phyloP scores from a whole-genome alignment of 2,113 vertebrate species.

The Chelonoidis abingdonii region DNA sequence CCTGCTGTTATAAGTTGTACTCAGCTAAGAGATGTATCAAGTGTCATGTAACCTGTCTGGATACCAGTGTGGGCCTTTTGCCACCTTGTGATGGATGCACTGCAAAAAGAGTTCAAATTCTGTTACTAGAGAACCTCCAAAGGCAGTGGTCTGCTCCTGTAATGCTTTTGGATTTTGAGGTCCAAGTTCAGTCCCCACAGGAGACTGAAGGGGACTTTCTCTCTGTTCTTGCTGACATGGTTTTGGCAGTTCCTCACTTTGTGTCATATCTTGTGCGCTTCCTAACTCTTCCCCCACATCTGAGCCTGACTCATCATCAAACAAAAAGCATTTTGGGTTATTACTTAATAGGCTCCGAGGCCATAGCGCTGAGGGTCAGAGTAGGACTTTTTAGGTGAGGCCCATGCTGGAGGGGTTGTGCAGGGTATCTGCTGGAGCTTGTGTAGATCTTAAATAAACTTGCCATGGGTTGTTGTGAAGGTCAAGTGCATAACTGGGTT shows the following conservation, averaged over 20 bases:
- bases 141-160: background rate
- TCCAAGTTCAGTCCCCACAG: background rate
- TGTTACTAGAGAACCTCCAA: background rate
- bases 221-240: background rate
- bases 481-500: too few species aligned
- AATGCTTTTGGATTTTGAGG: background rate
- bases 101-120: background rate
- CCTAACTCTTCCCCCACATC: background rate
- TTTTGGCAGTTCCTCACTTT: background rate
- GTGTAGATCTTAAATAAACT: slow-evolving; percentile 22
- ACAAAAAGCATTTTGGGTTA: background rate
- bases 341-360: background rate
- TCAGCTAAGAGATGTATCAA: background rate
- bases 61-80: background rate
- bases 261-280: background rate
- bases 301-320: background rate
- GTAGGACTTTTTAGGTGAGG: background rate
- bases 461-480: background rate
- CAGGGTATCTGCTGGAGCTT: background rate
- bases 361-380: background rate
- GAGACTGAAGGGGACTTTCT: background rate
- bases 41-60: background rate
- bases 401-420: background rate
- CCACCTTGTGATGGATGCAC: background rate
- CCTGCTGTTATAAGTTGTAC: background rate